Conservation (phyloP, 2,113 vertebrate species). For the Passer domesticus region DNA sequence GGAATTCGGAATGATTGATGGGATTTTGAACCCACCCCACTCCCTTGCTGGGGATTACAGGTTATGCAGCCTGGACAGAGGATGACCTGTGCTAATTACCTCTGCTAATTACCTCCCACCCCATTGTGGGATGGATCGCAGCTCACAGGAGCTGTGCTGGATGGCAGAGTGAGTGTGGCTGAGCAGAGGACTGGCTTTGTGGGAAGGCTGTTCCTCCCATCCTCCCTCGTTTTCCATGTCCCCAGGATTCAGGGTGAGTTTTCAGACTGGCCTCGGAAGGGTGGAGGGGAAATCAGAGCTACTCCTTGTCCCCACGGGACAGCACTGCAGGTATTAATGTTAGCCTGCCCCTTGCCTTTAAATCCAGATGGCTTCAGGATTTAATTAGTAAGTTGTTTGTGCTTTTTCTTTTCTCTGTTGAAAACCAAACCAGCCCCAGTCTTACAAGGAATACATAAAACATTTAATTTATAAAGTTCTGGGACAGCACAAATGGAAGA, state of each 20-base stretch:
- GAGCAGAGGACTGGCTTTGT: background rate
- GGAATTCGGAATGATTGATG: fast-evolving
- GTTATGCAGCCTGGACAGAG: background rate
- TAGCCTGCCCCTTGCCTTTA: background rate
- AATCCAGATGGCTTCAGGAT: slow-evolving; percentile 23
- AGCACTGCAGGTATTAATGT: background rate
- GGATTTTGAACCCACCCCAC: background rate
- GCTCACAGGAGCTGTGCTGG: background rate
- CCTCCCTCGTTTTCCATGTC: background rate
- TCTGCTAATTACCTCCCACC: background rate
- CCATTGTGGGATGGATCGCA: fast-evolving
- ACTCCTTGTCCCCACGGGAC: background rate
- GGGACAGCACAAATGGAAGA: background rate
- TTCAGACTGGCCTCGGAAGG: background rate
- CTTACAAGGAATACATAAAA: background rate
- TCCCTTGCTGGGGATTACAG: background rate
- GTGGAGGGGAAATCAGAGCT: slow-evolving; percentile 22
- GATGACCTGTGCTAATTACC: background rate
- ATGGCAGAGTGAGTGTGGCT: background rate
- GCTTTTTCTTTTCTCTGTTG: background rate
- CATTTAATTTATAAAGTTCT: background rate
- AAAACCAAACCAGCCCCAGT: background rate
- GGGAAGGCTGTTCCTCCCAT: background rate
- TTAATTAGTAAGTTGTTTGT: background rate
- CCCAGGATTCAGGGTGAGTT: background rate